Conservation (phyloP, 1,140 invertebrate species). For the Pachyrhynchus sulphureomaculatus region DNA sequence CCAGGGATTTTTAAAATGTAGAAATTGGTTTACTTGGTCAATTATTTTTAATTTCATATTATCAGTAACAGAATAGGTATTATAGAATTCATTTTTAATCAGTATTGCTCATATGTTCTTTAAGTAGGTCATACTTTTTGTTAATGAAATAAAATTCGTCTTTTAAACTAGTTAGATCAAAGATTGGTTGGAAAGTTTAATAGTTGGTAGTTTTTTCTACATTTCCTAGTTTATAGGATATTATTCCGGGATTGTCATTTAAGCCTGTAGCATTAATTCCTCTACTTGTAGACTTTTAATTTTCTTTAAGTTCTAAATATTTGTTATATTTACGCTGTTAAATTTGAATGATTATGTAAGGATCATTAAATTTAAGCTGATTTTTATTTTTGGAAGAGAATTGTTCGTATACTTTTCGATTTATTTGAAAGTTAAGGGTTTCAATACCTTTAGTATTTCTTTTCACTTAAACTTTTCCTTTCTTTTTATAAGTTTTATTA, state of each 20-base stretch:
- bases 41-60: too few species aligned
- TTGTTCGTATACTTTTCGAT: constrained; percentile 9
- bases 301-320: constrained; percentile 6
- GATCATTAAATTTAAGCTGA: constrained; percentile 10
- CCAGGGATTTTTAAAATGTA: too few species aligned
- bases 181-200: constrained; percentile 24
- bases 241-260: constrained; percentile 25
- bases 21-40: too few species aligned
- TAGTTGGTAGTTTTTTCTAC: constrained; percentile 15
- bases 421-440: constrained; percentile 10
- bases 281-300: constrained; percentile 13
- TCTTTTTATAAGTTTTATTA: constrained; percentile 3
- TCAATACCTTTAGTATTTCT: background rate
- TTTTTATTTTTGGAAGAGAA: constrained; percentile 9
- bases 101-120: too few species aligned
- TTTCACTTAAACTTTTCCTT: constrained; percentile 11
- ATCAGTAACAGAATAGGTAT: too few species aligned
- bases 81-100: too few species aligned
- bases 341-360: constrained; percentile 9
- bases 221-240: constrained; percentile 29
- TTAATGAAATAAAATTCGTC: too few species aligned
- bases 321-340: constrained; percentile 20
- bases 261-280: constrained; percentile 14
- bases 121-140: too few species aligned
- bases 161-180: constrained; percentile 1